Percentiles rank a stretch among this genome's conserved stretches.
Evolutionary conservation across 1,140 invertebrate species (phyloP).

Genomic region (Triops cancriformis): DNA sequence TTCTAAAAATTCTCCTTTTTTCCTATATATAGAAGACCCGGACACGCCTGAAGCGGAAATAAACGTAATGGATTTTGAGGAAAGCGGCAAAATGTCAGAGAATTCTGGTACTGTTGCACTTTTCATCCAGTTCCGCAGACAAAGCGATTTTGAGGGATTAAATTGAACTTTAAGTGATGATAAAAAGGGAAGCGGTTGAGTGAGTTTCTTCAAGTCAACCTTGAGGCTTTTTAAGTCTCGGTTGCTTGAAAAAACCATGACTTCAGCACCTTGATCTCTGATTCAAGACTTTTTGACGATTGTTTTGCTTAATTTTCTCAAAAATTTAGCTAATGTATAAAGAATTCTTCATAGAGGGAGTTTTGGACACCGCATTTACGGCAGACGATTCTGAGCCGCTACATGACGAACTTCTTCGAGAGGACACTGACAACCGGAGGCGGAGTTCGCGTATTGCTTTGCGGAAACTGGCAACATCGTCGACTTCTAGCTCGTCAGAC

Average conservation of each 20-base stretch:
- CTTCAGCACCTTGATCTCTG: slow-evolving; percentile 12
- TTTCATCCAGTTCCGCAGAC: no score
- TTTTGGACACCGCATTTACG: not conserved
- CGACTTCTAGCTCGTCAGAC: not conserved
- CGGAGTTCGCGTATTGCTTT: not conserved
- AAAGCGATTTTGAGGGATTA: no score
- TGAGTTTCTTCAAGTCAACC: not conserved
- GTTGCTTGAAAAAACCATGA: not conserved
- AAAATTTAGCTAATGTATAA: not conserved
- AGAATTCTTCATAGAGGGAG: not conserved
- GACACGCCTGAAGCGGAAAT: no score
- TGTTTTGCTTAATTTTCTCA: not conserved
- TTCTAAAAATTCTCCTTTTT: no score
- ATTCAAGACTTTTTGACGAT: not conserved
- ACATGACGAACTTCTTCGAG: not conserved
- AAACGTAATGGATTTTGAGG: no score
- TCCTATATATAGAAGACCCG: no score
- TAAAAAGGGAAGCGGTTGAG: not conserved
- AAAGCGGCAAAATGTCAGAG: no score
- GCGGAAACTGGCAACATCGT: not conserved
- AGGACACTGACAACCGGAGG: not conserved
- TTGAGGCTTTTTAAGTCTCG: not conserved
- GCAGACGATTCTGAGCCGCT: not conserved
- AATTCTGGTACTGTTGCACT: no score
- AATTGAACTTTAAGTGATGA: no score